Evolutionary conservation across 2,113 vertebrate genomes (phyloP), one percentile per base, ranked within the genome.

Genomic region (Rhinopomastus cyanomelas): DNA sequence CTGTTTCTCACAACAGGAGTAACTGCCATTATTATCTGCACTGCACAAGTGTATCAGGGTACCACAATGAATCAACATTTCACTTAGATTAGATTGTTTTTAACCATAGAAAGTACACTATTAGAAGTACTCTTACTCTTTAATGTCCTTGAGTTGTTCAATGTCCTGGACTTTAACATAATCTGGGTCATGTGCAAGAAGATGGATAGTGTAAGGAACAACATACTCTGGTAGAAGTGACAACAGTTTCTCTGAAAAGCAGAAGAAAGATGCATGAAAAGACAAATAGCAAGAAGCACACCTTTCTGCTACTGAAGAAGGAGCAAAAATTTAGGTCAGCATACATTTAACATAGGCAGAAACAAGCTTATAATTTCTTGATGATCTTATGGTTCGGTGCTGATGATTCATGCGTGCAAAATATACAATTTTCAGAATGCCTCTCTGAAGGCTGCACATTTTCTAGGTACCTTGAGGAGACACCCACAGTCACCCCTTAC

Each of bases 111-210:
- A 85, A 55, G 51, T 81, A 53, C 30, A 51, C 2, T 30, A 34
- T 84, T 73, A 60, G 52, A 88, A 93, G 57, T n/a, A 79, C 19
- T 97, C 99, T 99, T 97, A 99, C 99, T 99, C 99, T 98, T 99
- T 99, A 94, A 99, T 99, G 95, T 99, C 99, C 96, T 99, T 99
- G 66, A 99, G 98, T 95, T 99, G 99, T 91, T 99, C 99, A 25
- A 99, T 99, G 95, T 99, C 99, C 95, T 99, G 99, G 30, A 99
- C 98, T 97, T 99, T 99, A 86, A 99, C 98, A 66, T 99, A 99
- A 97, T 99, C 99, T 61, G 99, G 99, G 94, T 99, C 99, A 64
- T 99, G 99, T 30, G 98, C 98, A 96, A 99, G 98, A 80, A 99
- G 98, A 96, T 99, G 99, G 94, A 99, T 99, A 96, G 99, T 98